Base-by-base conservation (phyloP, 1,140 invertebrate species). In the Pararge aegeria region DNA sequence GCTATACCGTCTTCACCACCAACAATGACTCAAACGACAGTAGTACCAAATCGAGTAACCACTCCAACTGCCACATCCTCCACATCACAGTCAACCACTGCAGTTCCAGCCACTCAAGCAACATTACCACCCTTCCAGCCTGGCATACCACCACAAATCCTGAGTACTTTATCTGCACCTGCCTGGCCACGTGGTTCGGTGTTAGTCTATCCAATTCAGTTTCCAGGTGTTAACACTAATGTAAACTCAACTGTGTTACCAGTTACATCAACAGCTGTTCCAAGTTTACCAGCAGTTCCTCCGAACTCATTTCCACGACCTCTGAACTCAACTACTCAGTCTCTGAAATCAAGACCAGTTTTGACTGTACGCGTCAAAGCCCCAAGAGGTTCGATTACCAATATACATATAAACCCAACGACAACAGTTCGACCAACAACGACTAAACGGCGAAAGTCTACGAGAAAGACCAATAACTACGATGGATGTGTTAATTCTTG, bases 401-500 rank as follows among this genome's bases (percentile, higher is more conserved):
- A 80, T 38, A 61, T 85, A 5, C 67, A 71, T 16, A 73, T 83
- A 0, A 78, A 80, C 24, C 73, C 70, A 12, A 74, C 70, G 2
- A 75, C 66, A 4, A 80, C 80, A 12, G 68, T 60, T 37, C 70
- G 52, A 50, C 73, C 80, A 20, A 61, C 68, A 9, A 77, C 79
- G 0, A 78, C 70, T 0, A 60, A 61, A 54, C 66, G 63, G 27
- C 53, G 68, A 55, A 81, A 71, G 19, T 68, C 58, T 27, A 61
- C 44, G 7, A 78, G 64, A 53, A 68, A 66, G 18, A 75, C 52
- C 10, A 83, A 70, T 46, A 84, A 89, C n/a, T 86, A 81, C 44
- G 79, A 85, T 29, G 61, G 61, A 2, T 89, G 86, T 53, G 34
- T 83, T 18, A 66, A 79, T 16, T 75, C 78, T 1, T 89, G 87